Percentiles rank a stretch among this genome's conserved stretches.
phyloP scores from a whole-genome alignment of 2,888 invertebrate genomes.

The Agrotis clavis region DNA sequence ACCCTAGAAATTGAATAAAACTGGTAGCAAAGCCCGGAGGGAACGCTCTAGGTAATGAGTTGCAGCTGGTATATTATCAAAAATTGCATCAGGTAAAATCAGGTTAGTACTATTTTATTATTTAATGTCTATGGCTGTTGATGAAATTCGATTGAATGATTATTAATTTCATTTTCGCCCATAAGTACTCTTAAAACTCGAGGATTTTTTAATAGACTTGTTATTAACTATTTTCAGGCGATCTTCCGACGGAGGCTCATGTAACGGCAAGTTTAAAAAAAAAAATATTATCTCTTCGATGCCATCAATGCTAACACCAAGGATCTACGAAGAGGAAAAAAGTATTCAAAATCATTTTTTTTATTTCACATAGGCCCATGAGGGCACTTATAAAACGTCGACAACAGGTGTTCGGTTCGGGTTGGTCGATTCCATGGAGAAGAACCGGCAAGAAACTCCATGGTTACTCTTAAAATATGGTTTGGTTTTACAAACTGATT shows the following conservation, averaged over 20 bases:
- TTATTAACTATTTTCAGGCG: neutral
- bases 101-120: neutral
- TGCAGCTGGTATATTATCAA: neutral
- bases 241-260: neutral
- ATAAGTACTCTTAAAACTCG: neutral
- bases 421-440: too few relatives aligned
- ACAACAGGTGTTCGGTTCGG: too few relatives aligned
- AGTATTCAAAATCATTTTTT: too few relatives aligned
- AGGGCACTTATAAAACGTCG: too few relatives aligned
- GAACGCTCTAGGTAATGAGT: neutral
- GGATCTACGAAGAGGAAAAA: neutral
- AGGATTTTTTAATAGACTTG: neutral
- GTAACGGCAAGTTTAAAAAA: neutral
- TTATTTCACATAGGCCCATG: too few relatives aligned
- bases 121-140: neutral
- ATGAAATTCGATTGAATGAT: neutral
- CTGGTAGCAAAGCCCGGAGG: neutral
- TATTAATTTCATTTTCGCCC: neutral
- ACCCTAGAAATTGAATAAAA: neutral
- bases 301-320: neutral
- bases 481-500: too few relatives aligned
- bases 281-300: neutral
- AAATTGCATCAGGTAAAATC: neutral
- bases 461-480: too few relatives aligned
- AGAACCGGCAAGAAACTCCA: too few relatives aligned